Percentiles rank a stretch among this genome's conserved stretches.
Conservation (phyloP, 2,888 invertebrate genomes). For the Dasypogon diadema region DNA sequence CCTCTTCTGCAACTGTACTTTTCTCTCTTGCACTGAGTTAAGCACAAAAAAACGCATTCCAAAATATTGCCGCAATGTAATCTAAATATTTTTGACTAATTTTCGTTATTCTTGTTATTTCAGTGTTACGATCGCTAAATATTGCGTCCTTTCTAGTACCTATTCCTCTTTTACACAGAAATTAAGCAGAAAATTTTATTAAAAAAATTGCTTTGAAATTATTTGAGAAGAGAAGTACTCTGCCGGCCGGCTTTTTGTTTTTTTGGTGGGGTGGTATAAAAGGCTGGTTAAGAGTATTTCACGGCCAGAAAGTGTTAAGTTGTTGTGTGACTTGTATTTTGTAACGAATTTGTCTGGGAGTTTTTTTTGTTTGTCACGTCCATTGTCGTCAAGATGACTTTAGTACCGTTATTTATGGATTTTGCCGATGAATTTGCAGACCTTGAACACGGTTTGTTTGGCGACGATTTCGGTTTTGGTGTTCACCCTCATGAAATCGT, state of each 20-base stretch:
- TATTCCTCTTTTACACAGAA: too few relatives aligned
- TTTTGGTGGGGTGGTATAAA: too few relatives aligned
- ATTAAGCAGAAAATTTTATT: too few relatives aligned
- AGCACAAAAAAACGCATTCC: too few relatives aligned
- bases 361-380: not conserved
- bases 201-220: too few relatives aligned
- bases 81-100: too few relatives aligned
- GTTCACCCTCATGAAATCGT: conserved; percentile 25
- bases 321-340: not conserved
- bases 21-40: too few relatives aligned
- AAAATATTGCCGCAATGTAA: too few relatives aligned
- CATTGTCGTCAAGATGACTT: conserved; percentile 31
- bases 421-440: conserved; percentile 5
- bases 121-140: too few relatives aligned
- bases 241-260: conserved; percentile 7
- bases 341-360: not conserved
- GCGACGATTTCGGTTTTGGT: conserved; percentile 30
- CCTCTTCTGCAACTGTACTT: too few relatives aligned
- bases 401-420: conserved; percentile 30
- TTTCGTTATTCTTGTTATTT: too few relatives aligned
- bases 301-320: conserved; percentile 6
- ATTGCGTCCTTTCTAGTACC: too few relatives aligned
- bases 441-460: not conserved
- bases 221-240: not conserved
- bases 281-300: conserved; percentile 1